Base-by-base conservation (phyloP, 1,140 invertebrate species). In the Danaus melanippus region DNA sequence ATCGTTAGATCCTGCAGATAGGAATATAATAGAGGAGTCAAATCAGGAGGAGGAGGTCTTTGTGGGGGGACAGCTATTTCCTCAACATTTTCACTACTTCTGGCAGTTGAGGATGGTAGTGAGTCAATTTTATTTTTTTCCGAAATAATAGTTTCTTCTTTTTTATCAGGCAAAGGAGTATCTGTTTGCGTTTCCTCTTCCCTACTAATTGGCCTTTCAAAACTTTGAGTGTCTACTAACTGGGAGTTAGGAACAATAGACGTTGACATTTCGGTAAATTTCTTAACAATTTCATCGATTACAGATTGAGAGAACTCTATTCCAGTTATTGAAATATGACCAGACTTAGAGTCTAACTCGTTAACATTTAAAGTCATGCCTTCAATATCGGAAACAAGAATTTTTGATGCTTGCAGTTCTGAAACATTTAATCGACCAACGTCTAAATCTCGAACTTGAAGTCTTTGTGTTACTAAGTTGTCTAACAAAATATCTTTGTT, bases 301-400 rank as follows among this genome's bases (percentile, higher is more conserved):
- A 92, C 87, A 5, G 89, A 86, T 6, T 90, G 89, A 5, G 92
- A 90, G 59, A 92, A 84, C 71, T 92, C 90, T 42, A 93, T 89
- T 48, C 90, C 90, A 64, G 89, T 90, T 6, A 92, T 87, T 40
- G 89, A 88, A 57, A 92, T 82, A 65, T 91, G 89, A 0, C 91
- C 91, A 8, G 89, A 89, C 70, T 90, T 91, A 44, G 87, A 91
- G 66, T 82, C 90, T 67, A 92, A 87, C 79, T 93, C 92, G n/a
- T 89, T 86, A 0, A 92, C 89, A 43, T 91, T 89, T 60, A 95
- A 87, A 5, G 91, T 90, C 42, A 90, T 87, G 2, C 92, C 91
- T 71, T 95, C 93, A 42, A 95, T 91, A 73, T 95, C 93, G 1
- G 93, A 94, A 0, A 94, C 93, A 11, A 91, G 84, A 49, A 95